Conservation (phyloP, 2,797 vertebrate species). For the Dipus sagitta region DNA sequence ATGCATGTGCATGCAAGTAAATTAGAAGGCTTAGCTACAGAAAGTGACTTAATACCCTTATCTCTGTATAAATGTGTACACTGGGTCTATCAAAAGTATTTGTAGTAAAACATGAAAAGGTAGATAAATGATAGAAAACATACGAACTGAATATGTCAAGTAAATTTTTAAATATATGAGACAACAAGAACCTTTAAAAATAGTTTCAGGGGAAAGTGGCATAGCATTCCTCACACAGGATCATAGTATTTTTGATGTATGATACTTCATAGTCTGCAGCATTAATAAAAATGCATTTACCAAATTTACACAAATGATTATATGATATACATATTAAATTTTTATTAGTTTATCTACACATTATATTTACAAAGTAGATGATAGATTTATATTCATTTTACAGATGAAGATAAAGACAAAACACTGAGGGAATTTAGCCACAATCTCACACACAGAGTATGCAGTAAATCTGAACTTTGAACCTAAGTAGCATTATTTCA, state of each 20-base stretch:
- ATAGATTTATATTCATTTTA: slow-evolving; percentile 21
- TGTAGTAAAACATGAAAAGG: background rate
- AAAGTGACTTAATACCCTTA: background rate
- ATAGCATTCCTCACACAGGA: background rate
- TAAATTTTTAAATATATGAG: background rate
- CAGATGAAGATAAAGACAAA: background rate
- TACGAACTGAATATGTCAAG: background rate
- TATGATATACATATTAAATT: slow-evolving; percentile 21
- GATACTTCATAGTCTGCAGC: background rate
- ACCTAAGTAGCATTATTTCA: background rate
- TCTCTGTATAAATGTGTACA: background rate
- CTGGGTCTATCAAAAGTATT: background rate
- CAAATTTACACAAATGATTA: slow-evolving; percentile 16
- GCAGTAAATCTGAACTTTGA: background rate
- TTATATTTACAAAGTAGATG: background rate
- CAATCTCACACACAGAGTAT: background rate
- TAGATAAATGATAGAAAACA: background rate
- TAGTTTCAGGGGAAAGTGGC: slow-evolving; percentile 1
- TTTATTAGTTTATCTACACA: slow-evolving; percentile 1
- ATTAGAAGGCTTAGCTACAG: background rate
- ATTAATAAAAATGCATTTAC: slow-evolving; percentile 38
- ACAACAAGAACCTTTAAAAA: slow-evolving; percentile 37
- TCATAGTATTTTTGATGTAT: background rate
- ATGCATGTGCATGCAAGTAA: background rate
- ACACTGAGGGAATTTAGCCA: slow-evolving; percentile 4